A percentile compares a stretch with the other conserved stretches of the same genome.
phyloP scores from a whole-genome alignment of 2,888 invertebrate genomes.

The Sesamia inferens region DNA sequence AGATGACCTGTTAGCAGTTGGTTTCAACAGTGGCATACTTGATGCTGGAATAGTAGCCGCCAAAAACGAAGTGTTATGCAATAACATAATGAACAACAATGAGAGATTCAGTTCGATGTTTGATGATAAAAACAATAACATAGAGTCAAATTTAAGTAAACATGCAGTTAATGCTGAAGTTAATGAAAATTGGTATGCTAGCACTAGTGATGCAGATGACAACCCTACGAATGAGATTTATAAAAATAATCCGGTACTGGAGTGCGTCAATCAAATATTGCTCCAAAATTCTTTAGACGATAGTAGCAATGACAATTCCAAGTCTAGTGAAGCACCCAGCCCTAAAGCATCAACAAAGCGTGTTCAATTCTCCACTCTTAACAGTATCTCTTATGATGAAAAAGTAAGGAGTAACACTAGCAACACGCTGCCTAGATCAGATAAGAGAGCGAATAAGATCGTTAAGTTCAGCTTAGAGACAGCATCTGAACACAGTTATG shows the following conservation, averaged over 20 bases:
- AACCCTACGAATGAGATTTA: constrained; percentile 92
- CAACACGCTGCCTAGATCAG: constrained; percentile 82
- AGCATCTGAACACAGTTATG: constrained; percentile 90
- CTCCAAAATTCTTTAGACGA: constrained; percentile 93
- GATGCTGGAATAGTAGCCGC: constrained; percentile 82
- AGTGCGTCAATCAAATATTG: constrained; percentile 96
- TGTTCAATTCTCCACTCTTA: constrained; percentile 91
- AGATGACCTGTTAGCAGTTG: constrained; percentile 79
- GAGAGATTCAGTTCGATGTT: constrained; percentile 75
- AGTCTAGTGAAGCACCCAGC: constrained; percentile 86
- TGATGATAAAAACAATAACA: constrained; percentile 83
- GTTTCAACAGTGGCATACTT: constrained; percentile 76
- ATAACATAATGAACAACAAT: constrained; percentile 78
- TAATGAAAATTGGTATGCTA: constrained; percentile 95
- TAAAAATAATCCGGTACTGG: constrained; percentile 95
- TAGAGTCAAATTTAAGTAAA: constrained; percentile 74
- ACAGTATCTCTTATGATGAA: constrained; percentile 90
- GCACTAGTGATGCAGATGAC: constrained; percentile 94
- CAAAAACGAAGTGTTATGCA: constrained; percentile 85
- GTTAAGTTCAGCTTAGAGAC: constrained; percentile 88
- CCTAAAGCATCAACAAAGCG: constrained; percentile 89
- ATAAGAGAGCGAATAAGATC: constrained; percentile 88
- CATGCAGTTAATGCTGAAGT: constrained; percentile 83
- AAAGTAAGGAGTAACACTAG: constrained; percentile 79
- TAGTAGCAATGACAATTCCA: constrained; percentile 87